Base-by-base conservation (phyloP, 2,888 invertebrate species). In the Actias luna region DNA sequence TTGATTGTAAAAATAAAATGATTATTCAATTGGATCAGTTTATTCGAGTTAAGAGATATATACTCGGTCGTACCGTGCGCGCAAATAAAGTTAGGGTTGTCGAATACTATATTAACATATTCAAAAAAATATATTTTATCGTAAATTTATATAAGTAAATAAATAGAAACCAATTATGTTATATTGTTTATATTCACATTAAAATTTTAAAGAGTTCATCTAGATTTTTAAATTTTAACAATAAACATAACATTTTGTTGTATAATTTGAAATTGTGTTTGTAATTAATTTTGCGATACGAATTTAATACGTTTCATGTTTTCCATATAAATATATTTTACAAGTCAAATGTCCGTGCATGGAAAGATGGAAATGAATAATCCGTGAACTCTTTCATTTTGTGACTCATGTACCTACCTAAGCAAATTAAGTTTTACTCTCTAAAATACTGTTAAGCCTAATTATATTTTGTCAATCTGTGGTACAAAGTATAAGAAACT, bases 11-110 rank as follows among this genome's bases (percentile, higher is more conserved):
- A 69, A 84, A 74, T 76, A 70, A 74, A 74, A 79, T 74, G 75
- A 76, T 75, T 80, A 78, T 80, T 80, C 81, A 74, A 79, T 84
- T 82, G 84, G 77, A 80, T 82, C 80, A 76, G 75, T 62, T 74
- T 71, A 77, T 50, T 50, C 46, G 46, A 50, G 46, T 22, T 25
- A 25, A 50, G 46, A 50, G 46, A 50, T 50, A 4, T 50, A 25
- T 25, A 50, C 46, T 2, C 22, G 22, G 14, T 2, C 3, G 46
- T 42, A 42, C 42, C 18, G 8, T 42, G 22, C 25, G 25, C 46
- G 22, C 22, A 25, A 50, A 50, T 50, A 2, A 50, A 50, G 46
- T 2, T 12, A 50, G 46, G 46, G 46, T 10, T 50, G 46, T 50
- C 46, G 10, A 25, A 25, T 1, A 25, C 25, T 50, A n/a, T 12